Evolutionary conservation across 23 tunicate species (phyloP), one percentile per base, ranked within the genome.

Genomic region (Phallusia fumigata): DNA sequence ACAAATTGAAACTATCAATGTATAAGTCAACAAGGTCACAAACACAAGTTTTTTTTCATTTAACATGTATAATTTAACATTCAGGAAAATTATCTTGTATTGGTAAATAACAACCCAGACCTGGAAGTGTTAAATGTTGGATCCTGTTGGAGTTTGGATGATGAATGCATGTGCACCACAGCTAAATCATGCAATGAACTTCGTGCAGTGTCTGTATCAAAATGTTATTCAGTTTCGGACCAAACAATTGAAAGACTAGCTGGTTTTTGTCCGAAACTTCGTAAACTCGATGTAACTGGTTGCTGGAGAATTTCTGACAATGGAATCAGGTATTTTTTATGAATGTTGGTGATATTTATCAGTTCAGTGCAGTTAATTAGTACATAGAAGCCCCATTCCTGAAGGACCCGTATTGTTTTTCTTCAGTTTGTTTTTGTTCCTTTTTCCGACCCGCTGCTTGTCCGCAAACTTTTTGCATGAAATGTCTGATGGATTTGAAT

Each of bases 301-400:
- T 85, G 88, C 51, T 85, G 88, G 88, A 34, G 88, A 79, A 44
- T 85, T 32, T 53, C 83, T 0, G 69, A 85, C 49, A 64, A 64
- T 31, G 87, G 87, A 19, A 76, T 84, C 33, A 84, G 88, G 88
- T 85, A 40, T 3, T 40, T 58, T 58, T n/a, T n/a, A n/a, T n/a
- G n/a, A n/a, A n/a, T n/a, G n/a, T n/a, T n/a, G n/a, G n/a, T n/a
- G n/a, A n/a, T n/a, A n/a, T n/a, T n/a, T n/a, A n/a, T n/a, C n/a
- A n/a, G n/a, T n/a, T n/a, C n/a, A n/a, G n/a, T n/a, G n/a, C n/a
- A n/a, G n/a, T n/a, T n/a, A n/a, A n/a, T n/a, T n/a, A n/a, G n/a
- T n/a, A n/a, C n/a, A n/a, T n/a, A n/a, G n/a, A n/a, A n/a, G n/a
- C n/a, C n/a, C n/a, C n/a, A n/a, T n/a, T n/a, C n/a, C n/a, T n/a